Conservation (phyloP, 2,797 vertebrate species). For the Gallinago solitaria region DNA sequence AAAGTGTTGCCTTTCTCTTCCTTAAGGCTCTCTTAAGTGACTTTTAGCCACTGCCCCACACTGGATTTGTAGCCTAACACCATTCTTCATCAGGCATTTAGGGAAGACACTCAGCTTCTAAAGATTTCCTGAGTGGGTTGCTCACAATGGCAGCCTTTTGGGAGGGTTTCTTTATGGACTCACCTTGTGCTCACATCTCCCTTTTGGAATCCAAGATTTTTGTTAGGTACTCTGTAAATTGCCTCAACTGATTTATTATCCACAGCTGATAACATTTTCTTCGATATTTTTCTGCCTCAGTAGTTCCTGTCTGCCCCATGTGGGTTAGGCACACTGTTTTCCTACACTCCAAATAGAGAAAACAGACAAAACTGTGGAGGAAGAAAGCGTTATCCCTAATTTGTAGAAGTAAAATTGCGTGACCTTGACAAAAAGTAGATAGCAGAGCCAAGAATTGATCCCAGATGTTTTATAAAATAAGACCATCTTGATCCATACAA, state of each 20-base stretch:
- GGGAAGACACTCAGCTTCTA: neutral
- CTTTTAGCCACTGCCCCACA: neutral
- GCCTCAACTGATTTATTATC: constrained; percentile 38
- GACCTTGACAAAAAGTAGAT: constrained; percentile 30
- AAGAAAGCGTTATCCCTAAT: constrained; percentile 33
- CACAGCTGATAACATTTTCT: constrained; percentile 4
- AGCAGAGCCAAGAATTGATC: neutral
- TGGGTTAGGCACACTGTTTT: neutral
- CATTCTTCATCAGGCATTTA: neutral
- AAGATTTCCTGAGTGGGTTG: constrained; percentile 1
- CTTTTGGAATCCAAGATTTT: constrained; percentile 2
- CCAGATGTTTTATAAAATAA: constrained; percentile 43
- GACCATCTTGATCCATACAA: neutral
- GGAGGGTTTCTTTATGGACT: neutral
- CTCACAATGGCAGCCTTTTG: neutral
- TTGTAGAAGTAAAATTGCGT: constrained; percentile 34
- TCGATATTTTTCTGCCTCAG: neutral
- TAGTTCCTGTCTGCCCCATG: neutral
- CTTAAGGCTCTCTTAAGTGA: neutral
- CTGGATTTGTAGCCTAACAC: neutral
- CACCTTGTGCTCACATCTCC: neutral
- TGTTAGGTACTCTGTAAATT: neutral
- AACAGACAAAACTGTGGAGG: constrained; percentile 23
- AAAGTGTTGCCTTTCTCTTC: neutral
- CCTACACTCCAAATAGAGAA: neutral